Evolutionary conservation across 2,113 vertebrate genomes (phyloP), one percentile per base, ranked within the genome.

Genomic region (Rhea americana): DNA sequence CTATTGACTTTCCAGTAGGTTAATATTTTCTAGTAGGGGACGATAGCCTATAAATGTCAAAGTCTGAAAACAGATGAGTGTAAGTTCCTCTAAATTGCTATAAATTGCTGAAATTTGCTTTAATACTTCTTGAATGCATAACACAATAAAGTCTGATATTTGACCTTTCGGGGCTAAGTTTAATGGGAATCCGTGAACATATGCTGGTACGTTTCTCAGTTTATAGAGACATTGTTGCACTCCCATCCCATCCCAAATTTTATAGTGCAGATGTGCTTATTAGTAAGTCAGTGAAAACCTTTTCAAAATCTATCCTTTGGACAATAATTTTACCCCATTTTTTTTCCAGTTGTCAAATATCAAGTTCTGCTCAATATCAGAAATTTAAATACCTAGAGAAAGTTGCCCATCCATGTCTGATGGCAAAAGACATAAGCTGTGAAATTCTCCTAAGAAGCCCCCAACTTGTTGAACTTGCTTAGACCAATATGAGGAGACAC

Each of bases 1-100:
- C 90, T 95, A 89, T 92, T 94, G 93, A 93, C 89, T 96, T 94
- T 84, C 65, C 73, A 89, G 70, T 68, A 75, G 90, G 94, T 95
- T 96, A 93, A 53, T 96, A 94, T 92, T 96, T 96, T 90, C 89
- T 91, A 66, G 32, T 53, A 82, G 91, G 71, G 82, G 84, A 76
- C 84, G 90, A 1, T 51, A 87, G 91, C 56, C 86, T 70, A 76
- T 96, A 93, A 96, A 96, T 92, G 90, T 90, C 90, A 94, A 58
- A 93, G 66, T 48, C 86, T 75, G 86, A 75, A 82, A 94, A 90
- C 51, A 84, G 86, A 76, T 79, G 82, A 90, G 48, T 1, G 0
- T 35, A 74, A 61, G n/a, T 87, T 94, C 89, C 84, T 91, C n/a
- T n/a, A 71, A 87, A 71, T 71, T 92, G 45, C 87, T 85, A 25